Evolutionary conservation across 2,888 invertebrate species (phyloP).

Genomic region (Caenorhabditis becei): DNA sequence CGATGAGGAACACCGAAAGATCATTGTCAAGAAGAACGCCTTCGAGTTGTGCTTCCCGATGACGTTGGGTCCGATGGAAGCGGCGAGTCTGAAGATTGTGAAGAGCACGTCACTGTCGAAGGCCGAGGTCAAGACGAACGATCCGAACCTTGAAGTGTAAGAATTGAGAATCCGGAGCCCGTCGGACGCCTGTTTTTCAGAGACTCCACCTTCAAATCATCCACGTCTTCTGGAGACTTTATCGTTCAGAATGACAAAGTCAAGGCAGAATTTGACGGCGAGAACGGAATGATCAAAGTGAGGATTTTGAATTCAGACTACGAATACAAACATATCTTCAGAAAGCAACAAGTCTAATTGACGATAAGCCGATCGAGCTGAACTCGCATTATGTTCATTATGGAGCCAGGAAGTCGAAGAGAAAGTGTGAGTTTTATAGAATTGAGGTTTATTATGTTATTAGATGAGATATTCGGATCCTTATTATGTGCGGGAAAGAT

Average conservation of each 20-base stretch:
- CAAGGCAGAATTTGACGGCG: conserved; percentile 63
- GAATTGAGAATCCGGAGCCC: neutral
- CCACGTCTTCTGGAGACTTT: conserved; percentile 29
- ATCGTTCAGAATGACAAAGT: conserved; percentile 59
- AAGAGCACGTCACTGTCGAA: conserved; percentile 40
- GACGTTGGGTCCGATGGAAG: conserved; percentile 45
- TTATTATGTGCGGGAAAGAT: neutral
- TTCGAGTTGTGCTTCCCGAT: conserved; percentile 60
- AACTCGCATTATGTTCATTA: conserved; percentile 75
- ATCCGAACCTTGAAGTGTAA: conserved; percentile 21
- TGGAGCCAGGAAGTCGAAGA: conserved; percentile 71
- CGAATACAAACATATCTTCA: neutral
- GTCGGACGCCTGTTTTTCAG: neutral
- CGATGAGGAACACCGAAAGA: conserved; percentile 29
- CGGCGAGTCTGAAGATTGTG: conserved; percentile 45
- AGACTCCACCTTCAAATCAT: conserved; percentile 20
- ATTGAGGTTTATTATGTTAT: conserved; percentile 11
- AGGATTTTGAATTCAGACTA: no score
- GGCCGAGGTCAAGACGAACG: conserved; percentile 31
- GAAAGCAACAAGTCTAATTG: conserved; percentile 33
- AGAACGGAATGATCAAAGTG: conserved; percentile 79
- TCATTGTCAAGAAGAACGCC: conserved; percentile 21
- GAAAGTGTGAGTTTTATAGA: conserved; percentile 65
- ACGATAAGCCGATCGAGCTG: conserved; percentile 54
- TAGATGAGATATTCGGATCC: conserved; percentile 12